Conservation (phyloP, 2,797 vertebrate species). For the Premnoplex brunnescens region DNA sequence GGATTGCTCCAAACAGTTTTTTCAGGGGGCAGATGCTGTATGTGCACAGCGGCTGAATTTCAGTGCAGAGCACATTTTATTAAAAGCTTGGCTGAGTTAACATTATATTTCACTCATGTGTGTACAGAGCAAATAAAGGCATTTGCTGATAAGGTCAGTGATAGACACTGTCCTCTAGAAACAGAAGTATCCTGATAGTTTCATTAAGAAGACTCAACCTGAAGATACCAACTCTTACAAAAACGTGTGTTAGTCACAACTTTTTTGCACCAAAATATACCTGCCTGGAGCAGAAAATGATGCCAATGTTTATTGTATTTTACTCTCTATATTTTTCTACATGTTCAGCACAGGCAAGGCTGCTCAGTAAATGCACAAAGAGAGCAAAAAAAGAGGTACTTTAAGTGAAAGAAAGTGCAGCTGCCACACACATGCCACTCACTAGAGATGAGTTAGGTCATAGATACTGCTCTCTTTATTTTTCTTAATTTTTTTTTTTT, state of each 20-base stretch:
- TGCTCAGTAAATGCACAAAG: background rate
- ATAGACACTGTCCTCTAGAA: background rate
- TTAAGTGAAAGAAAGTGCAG: background rate
- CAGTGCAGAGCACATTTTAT: background rate
- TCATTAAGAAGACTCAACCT: background rate
- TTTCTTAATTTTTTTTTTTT: background rate
- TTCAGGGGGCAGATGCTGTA: background rate
- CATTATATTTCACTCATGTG: background rate
- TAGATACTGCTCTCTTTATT: background rate
- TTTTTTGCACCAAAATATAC: background rate
- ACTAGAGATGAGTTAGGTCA: background rate
- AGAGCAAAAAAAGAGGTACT: background rate
- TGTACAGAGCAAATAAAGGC: background rate
- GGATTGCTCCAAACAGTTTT: background rate
- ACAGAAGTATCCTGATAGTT: background rate
- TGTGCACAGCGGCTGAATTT: background rate
- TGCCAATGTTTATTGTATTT: background rate
- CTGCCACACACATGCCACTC: background rate
- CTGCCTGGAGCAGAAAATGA: background rate
- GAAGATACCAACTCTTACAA: background rate
- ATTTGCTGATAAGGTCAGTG: background rate
- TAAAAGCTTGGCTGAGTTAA: background rate
- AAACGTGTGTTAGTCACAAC: background rate
- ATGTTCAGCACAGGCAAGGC: background rate
- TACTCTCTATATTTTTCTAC: background rate